Base-by-base conservation (phyloP, 2,888 invertebrate species). In the Campaea margaritaria region DNA sequence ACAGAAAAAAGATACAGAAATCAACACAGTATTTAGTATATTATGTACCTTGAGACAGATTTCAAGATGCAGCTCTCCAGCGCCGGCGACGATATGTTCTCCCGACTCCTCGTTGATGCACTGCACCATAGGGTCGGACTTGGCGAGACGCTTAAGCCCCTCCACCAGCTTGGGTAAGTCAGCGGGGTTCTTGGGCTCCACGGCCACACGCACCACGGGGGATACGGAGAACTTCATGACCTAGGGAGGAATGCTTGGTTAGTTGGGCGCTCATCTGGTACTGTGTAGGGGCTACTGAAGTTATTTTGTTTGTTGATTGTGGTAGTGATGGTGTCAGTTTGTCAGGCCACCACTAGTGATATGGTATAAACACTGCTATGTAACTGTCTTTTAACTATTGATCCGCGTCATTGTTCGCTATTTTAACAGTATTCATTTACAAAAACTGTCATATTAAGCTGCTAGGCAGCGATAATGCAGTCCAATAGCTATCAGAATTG, bases 171-270 rank as follows among this genome's bases (percentile, higher is more conserved):
- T 99, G 74, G 99, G 99, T 90, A 99, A 93, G 93, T 99, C 99
- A 56, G 99, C 98, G 14, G 99, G 98, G 91, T 99, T 99, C 94
- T 99, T 99, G 80, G 99, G 99, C 93, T 99, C 99, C 1, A 99
- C 99, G 76, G 99, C 99, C 31, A 99, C 98, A 83, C 99, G 96
- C 86, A 99, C 99, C 61, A 99, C 99, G 72, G 99, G 99, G 3
- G 99, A 99, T 54, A 99, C 99, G 76, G 98, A 98, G 96, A 99
- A 99, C 93, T 99, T 99, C 99, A 99, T 99, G 75, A 99, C 98
- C 94, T 96, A 94, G 42, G 42, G 5, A 14, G 4, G 21, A 46
- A 15, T 21, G 21, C 10, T 34, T 46, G 11, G 27, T 28, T 31
- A 14, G 14, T 27, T 34, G 2, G 5, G 5, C 21, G 21, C 5